phyloP scores from a whole-genome alignment of 2,113 vertebrate species.

The Martes martes region DNA sequence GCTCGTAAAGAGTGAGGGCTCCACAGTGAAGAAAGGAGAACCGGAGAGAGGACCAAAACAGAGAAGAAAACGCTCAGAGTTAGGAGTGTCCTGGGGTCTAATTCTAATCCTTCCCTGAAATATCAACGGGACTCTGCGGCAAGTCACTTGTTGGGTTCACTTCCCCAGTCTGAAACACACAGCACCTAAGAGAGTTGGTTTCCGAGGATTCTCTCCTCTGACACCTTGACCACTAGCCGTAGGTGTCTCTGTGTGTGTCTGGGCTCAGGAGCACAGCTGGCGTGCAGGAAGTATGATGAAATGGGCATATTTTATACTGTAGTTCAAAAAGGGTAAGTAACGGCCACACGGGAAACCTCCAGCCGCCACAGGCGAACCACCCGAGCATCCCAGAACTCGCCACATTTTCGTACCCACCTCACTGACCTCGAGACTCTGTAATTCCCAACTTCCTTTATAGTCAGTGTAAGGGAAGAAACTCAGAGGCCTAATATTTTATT shows the following conservation, averaged over 20 bases:
- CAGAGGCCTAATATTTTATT: not conserved
- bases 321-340: not conserved
- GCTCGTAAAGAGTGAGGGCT: not conserved
- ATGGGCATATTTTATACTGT: not conserved
- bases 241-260: not conserved
- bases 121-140: not conserved
- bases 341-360: not conserved
- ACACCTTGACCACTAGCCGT: rapidly evolving
- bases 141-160: not conserved
- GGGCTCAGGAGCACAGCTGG: not conserved
- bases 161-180: not conserved
- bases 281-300: not conserved
- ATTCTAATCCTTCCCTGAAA: not conserved
- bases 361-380: not conserved
- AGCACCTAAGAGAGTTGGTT: not conserved
- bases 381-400: not conserved
- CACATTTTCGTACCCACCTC: not conserved
- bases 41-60: not conserved
- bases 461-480: not conserved
- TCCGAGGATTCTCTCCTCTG: not conserved
- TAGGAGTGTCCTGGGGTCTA: not conserved
- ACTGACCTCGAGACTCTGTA: not conserved
- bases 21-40: not conserved
- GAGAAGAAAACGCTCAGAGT: not conserved
- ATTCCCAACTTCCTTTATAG: not conserved